Base-by-base conservation (phyloP, 2,888 invertebrate species). In the Coleophora deauratella region DNA sequence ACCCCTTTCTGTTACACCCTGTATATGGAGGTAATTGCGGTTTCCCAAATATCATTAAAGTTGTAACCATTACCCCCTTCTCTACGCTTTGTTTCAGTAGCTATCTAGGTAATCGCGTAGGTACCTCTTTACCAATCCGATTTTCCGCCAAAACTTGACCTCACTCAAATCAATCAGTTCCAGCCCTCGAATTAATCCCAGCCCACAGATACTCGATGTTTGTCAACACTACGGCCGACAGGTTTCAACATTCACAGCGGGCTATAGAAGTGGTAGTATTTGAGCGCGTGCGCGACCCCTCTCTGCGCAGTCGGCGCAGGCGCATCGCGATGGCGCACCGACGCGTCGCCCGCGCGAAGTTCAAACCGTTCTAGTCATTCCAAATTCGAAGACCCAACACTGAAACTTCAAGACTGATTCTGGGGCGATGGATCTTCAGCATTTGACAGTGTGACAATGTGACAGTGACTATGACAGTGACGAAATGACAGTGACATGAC, bases 191-290 rank as follows among this genome's bases (percentile, higher is more conserved):
- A 21, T 21, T 21, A 6, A 21, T 21, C 21, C 21, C 21, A 21
- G 21, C 21, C 21, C 21, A 4, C 21, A 21, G 21, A 3, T 3
- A 4, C 3, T 3, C 50, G 50, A 49, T 30, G 32, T 41, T 38
- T 63, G 58, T 48, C 60, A 54, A 54, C 52, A 56, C 44, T 9
- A 10, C 27, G 40, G 27, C 21, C 21, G 21, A 21, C 3, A 3
- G 21, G 21, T 21, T 21, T 21, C 21, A 21, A 21, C 21, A 21
- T 21, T 21, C 21, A 21, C 21, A 21, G 21, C 21, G 6, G 21
- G 21, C 40, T 53, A 55, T 59, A 68, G 82, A 62, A 74, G 81
- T 80, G 81, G 82, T 56, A 75, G 72, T 82, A 82, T 84, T 74
- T 80, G 69, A 75, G 49, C 54, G 59, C 47, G 47, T 42, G 57